Base-by-base conservation (phyloP, 2,888 invertebrate species). In the Kryphioiulus occultus region DNA sequence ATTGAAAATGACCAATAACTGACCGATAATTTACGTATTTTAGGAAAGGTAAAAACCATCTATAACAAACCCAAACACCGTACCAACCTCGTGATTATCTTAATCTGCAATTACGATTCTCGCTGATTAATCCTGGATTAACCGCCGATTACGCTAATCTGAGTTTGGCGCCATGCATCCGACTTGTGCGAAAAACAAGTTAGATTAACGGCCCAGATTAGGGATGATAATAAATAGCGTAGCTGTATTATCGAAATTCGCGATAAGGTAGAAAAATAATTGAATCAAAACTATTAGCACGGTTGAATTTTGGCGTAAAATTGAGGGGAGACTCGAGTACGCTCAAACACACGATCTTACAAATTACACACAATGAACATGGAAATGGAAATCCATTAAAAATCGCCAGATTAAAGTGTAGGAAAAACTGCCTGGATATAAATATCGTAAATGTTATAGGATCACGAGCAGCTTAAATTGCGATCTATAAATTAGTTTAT, bases 371-470 rank as follows among this genome's bases (percentile, higher is more conserved):
- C n/a, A n/a, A n/a, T n/a, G n/a, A n/a, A n/a, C n/a, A n/a, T n/a
- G n/a, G n/a, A n/a, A n/a, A n/a, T n/a, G n/a, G n/a, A 59, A 59
- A 59, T 59, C 53, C 53, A 59, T 59, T 59, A 59, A n/a, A 59
- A n/a, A 59, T 47, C 19, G 19, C 19, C 19, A 47, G 47, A 47
- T 47, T 47, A 47, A 47, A 19, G 47, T 47, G 12, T 47, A 47
- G 47, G 47, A 47, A 47, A 47, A 47, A 15, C 47, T 47, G 17
- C 19, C 15, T 47, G 15, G 47, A 4, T 39, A 39, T 39, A 39
- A 39, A 39, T 39, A 39, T 5, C 3, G 3, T 3, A 39, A 39
- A 39, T 39, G 39, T 39, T 39, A 39, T 39, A 39, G 17, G 47
- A 59, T n/a, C 53, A 59, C 53, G 53, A 59, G 19, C 53, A 1